Base-by-base conservation (phyloP, 2,113 vertebrate species). In the Microcebus griseorufus region DNA sequence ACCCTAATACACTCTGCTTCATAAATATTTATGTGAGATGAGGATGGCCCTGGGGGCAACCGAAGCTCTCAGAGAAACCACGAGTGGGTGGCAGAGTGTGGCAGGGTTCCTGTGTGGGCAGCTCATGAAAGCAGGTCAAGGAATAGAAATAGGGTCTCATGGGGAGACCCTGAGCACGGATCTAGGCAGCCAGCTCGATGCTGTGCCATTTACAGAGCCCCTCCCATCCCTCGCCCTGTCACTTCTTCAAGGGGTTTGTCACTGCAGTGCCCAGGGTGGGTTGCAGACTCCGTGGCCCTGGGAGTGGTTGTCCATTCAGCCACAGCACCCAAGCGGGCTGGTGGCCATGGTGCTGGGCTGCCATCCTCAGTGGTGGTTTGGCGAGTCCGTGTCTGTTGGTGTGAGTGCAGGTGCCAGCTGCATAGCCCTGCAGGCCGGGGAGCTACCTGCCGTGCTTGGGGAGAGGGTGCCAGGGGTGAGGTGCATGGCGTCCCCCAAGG, bases 81-180 rank as follows among this genome's bases (percentile, higher is more conserved):
- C 97, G 90, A 32, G 32, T 64, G 25, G 11, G 85, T 17, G 58
- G 67, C 37, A 27, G 96, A 76, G 48, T 67, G 81, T 75, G 70
- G 82, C 67, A 10, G 79, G 93, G 34, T 48, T 58, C 91, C 20
- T 58, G 2, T 22, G 11, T 25, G 51, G 20, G 8, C 17, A 8
- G 58, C 10, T 0, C 34, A 7, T 4, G 25, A 29, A 11, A 16
- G 2, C 1, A 2, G 9, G 12, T 4, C 34, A 1, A 88, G 37
- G 42, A 2, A 12, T 6, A 29, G n/a, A 13, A 42, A 22, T 6
- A 1, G 64, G 9, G 22, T 18, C 0, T 0, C 1, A 1, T 1
- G 4, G 23, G 1, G 4, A 20, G n/a, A 75, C 72, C 42, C 42
- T 29, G 42, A 9, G 34, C 2, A 1, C 27, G 0, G 25, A 45